Percentiles rank a stretch among this genome's conserved stretches.
phyloP scores from a whole-genome alignment of 2,113 vertebrate species.

The Sitta europaea region DNA sequence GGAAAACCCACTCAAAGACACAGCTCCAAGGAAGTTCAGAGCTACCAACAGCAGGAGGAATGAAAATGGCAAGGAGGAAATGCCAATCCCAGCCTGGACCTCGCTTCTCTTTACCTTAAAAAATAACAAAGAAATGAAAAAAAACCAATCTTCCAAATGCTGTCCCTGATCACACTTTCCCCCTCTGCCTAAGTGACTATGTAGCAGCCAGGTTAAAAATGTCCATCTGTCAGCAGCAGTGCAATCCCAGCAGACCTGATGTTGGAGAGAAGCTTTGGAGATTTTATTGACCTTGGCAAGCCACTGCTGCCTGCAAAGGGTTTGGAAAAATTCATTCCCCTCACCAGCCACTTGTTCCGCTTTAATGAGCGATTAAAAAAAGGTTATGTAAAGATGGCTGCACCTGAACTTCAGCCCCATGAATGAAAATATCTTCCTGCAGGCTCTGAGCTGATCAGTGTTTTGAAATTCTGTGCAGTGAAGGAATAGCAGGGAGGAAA shows the following conservation, averaged over 20 bases:
- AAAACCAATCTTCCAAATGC: background rate
- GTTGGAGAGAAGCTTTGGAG: background rate
- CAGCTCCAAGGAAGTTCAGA: background rate
- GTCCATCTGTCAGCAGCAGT: background rate
- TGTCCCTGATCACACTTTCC: background rate
- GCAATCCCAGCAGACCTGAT: background rate
- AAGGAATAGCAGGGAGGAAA: background rate
- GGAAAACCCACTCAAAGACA: background rate
- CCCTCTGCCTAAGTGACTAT: background rate
- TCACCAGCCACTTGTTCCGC: background rate
- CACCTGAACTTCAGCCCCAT: background rate
- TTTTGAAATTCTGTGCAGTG: background rate
- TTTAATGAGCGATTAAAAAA: slow-evolving; percentile 46
- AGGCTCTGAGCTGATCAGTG: background rate
- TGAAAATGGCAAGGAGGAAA: background rate
- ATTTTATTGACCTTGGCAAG: slow-evolving; percentile 11
- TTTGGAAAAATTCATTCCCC: background rate
- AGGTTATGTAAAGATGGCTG: slow-evolving; percentile 34
- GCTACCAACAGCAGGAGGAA: background rate
- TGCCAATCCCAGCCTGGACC: background rate
- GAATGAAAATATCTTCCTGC: background rate
- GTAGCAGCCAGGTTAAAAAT: background rate
- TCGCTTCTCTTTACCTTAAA: background rate
- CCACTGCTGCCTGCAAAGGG: background rate
- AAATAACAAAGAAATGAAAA: background rate